Base-by-base conservation (phyloP, 2,888 invertebrate species). In the Stenotaenia linearis region DNA sequence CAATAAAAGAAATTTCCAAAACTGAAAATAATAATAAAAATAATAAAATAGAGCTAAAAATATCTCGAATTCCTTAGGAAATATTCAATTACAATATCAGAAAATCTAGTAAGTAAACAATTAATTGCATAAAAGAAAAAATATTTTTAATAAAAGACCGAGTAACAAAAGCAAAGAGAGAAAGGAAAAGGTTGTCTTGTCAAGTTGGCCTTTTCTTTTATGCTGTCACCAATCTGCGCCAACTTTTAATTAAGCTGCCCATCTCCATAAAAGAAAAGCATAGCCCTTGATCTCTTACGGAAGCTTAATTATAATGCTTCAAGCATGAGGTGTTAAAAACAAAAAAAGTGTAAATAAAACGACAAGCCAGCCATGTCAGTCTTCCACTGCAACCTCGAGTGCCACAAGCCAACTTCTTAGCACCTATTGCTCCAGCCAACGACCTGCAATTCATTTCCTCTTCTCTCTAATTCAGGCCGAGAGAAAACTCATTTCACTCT, bases 221-320 rank as follows among this genome's bases (percentile, higher is more conserved):
- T 25, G 69, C 69, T 69, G 69, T 69, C 69, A 69, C 69, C 69
- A 69, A 69, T 69, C 69, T 69, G 69, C 69, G 28, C 69, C 69
- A 69, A 69, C 69, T 69, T 69, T 69, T 69, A 69, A 69, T 69
- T 69, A 69, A 69, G 69, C 69, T 69, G 69, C 69, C 69, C 69
- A 69, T 69, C 69, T 69, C 69, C 69, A 69, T 69, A 69, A 69
- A 69, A 69, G 25, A 69, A 69, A 69, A 69, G 69, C 69, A 69
- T 23, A 69, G 69, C 69, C 69, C 69, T 69, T 69, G 69, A 69
- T 69, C 69, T 69, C 69, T 10, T 69, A 23, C 23, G 69, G 69
- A 69, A 69, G 69, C 69, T 69, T 69, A 69, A 69, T 69, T 69
- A 69, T 69, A 69, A 69, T 69, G 69, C 69, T 69, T 69, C 69